These are phyloP conservation scores for Eupeodes corollae DNA, from an alignment of 1,140 invertebrate genomes.

Conservation along the genomic window DNA sequence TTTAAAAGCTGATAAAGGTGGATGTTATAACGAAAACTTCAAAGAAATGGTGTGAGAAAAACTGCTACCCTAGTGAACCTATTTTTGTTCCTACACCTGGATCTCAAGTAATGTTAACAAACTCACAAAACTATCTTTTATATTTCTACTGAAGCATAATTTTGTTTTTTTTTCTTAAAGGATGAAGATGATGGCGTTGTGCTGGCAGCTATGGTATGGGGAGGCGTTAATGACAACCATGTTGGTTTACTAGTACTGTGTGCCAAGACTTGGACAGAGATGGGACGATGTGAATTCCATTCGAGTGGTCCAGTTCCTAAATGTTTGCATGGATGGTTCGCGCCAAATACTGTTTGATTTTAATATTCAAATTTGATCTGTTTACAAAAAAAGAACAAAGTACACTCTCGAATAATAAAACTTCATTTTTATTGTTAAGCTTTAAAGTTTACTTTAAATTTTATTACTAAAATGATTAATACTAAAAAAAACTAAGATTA, in stretches of 20 bases:
- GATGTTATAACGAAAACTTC: slow-evolving; percentile 51
- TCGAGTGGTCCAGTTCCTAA: slow-evolving; percentile 64
- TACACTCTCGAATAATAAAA: too few relatives aligned
- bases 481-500: too few relatives aligned
- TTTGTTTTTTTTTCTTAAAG: slow-evolving; percentile 33
- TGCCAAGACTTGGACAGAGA: slow-evolving; percentile 52
- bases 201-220: slow-evolving; percentile 57
- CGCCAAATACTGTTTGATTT: slow-evolving; percentile 24
- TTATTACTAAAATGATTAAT: too few relatives aligned
- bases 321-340: slow-evolving; percentile 71
- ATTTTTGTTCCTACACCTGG: slow-evolving; percentile 67
- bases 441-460: too few relatives aligned
- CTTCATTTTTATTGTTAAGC: too few relatives aligned
- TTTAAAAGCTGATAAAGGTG: slow-evolving; percentile 62
- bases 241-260: slow-evolving; percentile 58
- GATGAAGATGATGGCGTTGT: slow-evolving; percentile 65
- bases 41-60: slow-evolving; percentile 59
- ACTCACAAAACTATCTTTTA: too few relatives aligned
- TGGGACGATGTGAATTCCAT: slow-evolving; percentile 53
- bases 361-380: too few relatives aligned
- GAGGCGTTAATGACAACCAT: slow-evolving; percentile 43
- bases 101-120: slow-evolving; percentile 41
- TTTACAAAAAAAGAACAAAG: too few relatives aligned
- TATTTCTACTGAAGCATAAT: neutral
- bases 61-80: slow-evolving; percentile 75